These are phyloP conservation scores for Prunella fulvescens DNA, from an alignment of 2,113 vertebrate species.

Conservation along the genomic window DNA sequence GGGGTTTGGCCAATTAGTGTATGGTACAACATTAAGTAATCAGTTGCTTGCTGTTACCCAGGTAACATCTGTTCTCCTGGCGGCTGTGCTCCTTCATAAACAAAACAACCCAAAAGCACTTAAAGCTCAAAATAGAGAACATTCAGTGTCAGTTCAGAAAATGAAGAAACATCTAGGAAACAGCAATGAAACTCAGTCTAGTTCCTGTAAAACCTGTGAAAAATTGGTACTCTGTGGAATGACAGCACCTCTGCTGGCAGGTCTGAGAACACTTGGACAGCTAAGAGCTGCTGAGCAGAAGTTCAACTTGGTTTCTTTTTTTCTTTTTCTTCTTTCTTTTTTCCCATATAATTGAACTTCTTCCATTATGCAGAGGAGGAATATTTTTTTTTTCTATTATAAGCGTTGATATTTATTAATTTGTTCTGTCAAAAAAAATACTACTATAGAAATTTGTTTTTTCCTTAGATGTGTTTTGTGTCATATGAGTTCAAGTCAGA, in stretches of 20 bases:
- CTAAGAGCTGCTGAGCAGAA: neutral
- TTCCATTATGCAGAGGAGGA: neutral
- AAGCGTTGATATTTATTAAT: neutral
- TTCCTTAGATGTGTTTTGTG: neutral
- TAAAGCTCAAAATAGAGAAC: neutral
- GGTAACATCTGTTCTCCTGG: neutral
- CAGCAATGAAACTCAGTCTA: neutral
- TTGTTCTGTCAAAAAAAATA: neutral
- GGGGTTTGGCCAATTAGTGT: neutral
- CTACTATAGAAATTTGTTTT: neutral
- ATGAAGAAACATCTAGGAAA: neutral
- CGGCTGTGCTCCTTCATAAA: neutral
- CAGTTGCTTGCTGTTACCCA: neutral
- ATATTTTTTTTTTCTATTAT: neutral
- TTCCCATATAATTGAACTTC: neutral
- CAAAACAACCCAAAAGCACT: neutral
- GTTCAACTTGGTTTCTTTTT: neutral
- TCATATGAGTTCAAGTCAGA: neutral
- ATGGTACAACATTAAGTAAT: neutral
- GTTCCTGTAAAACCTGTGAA: neutral
- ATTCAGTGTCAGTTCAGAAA: neutral
- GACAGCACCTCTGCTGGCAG: neutral
- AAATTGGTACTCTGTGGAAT: neutral
- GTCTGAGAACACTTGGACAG: neutral
- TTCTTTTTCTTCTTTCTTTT: neutral